These are phyloP conservation scores for Trachelus troglodyta DNA, from an alignment of 2,888 invertebrate genomes.

Conservation along the genomic window DNA sequence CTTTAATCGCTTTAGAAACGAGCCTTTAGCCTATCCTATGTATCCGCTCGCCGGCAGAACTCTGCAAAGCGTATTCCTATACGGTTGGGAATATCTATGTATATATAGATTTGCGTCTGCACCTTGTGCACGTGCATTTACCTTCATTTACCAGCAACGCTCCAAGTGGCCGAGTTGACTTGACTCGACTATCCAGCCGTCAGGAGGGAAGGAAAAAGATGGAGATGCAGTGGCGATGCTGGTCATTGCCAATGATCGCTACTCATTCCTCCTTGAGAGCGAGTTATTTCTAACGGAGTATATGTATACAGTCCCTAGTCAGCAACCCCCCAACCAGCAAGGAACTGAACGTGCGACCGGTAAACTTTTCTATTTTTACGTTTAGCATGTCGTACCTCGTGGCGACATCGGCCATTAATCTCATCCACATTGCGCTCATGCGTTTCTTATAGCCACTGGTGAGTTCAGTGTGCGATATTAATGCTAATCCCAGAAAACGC, in stretches of 20 bases:
- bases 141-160: too few species aligned
- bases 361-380: too few species aligned
- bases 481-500: conserved; percentile 18
- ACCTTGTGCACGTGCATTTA: not conserved
- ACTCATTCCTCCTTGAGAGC: not conserved
- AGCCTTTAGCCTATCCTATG: not conserved
- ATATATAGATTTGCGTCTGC: not conserved
- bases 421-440: not conserved
- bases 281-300: not conserved
- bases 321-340: too few species aligned
- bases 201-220: not conserved
- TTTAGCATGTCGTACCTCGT: not conserved
- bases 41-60: not conserved
- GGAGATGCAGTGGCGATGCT: not conserved
- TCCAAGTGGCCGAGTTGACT: too few species aligned
- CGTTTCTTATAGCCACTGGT: conserved; percentile 1
- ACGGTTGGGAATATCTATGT: not conserved
- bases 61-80: not conserved
- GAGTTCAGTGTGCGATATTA: conserved; percentile 12
- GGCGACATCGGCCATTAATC: conserved; percentile 16
- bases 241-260: conserved; percentile 3
- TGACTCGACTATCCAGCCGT: not conserved
- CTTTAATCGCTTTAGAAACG: conserved; percentile 54
- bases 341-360: too few species aligned
- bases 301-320: too few species aligned